Evolutionary conservation across 2,888 invertebrate species (phyloP), one percentile per base, ranked within the genome.

Genomic region (Acrobasis repandana): DNA sequence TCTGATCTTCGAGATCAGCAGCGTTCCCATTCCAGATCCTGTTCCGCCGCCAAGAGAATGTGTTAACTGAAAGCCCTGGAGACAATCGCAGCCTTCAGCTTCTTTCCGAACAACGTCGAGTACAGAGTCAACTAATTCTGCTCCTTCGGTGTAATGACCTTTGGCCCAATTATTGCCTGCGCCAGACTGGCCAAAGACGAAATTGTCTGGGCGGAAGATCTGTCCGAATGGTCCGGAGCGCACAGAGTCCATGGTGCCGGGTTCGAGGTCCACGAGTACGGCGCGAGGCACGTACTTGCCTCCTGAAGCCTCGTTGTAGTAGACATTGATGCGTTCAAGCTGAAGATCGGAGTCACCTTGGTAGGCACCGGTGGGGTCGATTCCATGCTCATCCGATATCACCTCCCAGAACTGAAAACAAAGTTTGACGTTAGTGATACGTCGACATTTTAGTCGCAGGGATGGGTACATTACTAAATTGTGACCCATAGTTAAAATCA

Each of bases 31-130:
- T 52, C 96, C 96, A 0, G 95, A 95, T 2, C 96, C 96, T 10
- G 95, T 96, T n/a, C 96, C 95, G 43, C 96, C 95, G 50, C 96
- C 95, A 8, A 96, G 85, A 1, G 95, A 95, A 73, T 95, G 95
- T 0, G 94, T 93, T 28, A 95, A 74, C 73, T 95, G 95, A 88
- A 94, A 95, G 72, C 91, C 90, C 77, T 93, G 93, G 11, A 93
- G 83, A 70, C 96, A 95, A 78, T 96, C 96, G 75, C 96, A 92
- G 77, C 94, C 84, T 89, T 96, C 95, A 0, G 93, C 93, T 79
- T 94, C 94, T 63, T 93, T 93, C 56, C 94, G 80, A 4, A 93
- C 88, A 1, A 93, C 93, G 68, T 94, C 94, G 15, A 94, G 74
- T 1, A 86, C 92, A 2, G 94, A 95, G 73, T 94, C 95, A 68